Conservation (phyloP, 1,140 invertebrate species). For the Rhopalosiphum maidis region DNA sequence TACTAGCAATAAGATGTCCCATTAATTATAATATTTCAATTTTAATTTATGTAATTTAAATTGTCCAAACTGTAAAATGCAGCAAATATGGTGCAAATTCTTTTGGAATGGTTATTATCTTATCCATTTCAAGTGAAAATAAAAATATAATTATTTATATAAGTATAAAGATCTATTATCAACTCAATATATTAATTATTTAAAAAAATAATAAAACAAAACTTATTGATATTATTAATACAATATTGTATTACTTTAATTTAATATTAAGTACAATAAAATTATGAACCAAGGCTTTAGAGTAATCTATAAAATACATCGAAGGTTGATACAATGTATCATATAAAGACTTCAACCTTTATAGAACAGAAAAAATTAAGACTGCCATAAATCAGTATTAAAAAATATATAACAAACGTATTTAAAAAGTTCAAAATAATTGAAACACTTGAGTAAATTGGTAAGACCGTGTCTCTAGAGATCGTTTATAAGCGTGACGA, state of each 20-base stretch:
- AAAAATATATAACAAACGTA: not conserved
- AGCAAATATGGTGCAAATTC: not conserved
- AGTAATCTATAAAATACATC: not conserved
- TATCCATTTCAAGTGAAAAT: not conserved
- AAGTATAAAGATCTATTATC: not conserved
- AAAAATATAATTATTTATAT: not conserved
- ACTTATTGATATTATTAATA: too few relatives aligned
- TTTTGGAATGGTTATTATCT: not conserved
- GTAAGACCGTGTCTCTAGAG: not conserved
- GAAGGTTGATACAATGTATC: too few relatives aligned
- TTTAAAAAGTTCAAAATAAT: conserved; percentile 6
- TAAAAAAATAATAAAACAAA: not conserved
- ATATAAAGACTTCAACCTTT: not conserved
- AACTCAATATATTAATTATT: not conserved
- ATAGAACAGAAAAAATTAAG: not conserved
- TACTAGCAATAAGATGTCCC: not conserved
- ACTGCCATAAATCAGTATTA: not conserved
- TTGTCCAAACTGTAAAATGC: not conserved
- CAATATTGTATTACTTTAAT: not conserved
- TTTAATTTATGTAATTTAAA: not conserved
- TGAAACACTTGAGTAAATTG: not conserved
- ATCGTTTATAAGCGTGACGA: conserved; percentile 8
- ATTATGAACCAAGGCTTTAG: not conserved
- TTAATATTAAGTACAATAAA: not conserved
- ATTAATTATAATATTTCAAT: not conserved